Base-by-base conservation (phyloP, 2,888 invertebrate species). In the Bruchidius siliquastri region DNA sequence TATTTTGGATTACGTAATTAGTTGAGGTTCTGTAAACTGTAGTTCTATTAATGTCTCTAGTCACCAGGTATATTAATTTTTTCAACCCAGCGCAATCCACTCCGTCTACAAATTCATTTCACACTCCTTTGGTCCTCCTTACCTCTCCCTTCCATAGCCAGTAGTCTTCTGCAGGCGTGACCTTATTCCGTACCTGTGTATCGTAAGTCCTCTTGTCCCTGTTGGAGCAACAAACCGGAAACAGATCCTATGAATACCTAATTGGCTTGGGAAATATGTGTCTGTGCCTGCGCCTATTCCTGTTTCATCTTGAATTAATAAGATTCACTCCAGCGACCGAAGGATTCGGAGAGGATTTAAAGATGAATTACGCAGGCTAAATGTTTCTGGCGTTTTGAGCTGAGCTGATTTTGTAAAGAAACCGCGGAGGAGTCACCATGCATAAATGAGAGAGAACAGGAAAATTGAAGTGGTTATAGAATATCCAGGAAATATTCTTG, bases 281-380 rank as follows among this genome's bases (percentile, higher is more conserved):
- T 49, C 49, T 49, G 49, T 18, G 8, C 49, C 49, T 26, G 72
- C 49, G 26, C 21, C 3, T 72, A 72, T 67, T 67, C 71, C 66
- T 72, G 72, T 73, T 71, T 74, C 71, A 67, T 30, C 72, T 72
- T 32, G 69, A 74, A 71, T 72, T 74, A 72, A 74, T 72, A 67
- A 66, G 72, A 74, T 72, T 72, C 26, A 26, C 26, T 26, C 26
- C 26, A 67, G 72, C 69, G 26, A 26, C 26, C 26, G 26, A 26
- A 2, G 26, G 26, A 26, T 26, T 26, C 49, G 49, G 13, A 13
- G 18, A 49, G 49, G 49, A 49, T 49, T 49, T 49, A 4, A 68
- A 66, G 32, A 70, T 67, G 67, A 73, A 70, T 73, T 71, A 67
- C 68, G 71, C 26, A 22, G 68, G n/a, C 67, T 67, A 68, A 68